Percentiles rank a stretch among this genome's conserved stretches.
phyloP scores from a whole-genome alignment of 2,888 invertebrate genomes.

The Drosophila kuntzei region DNA sequence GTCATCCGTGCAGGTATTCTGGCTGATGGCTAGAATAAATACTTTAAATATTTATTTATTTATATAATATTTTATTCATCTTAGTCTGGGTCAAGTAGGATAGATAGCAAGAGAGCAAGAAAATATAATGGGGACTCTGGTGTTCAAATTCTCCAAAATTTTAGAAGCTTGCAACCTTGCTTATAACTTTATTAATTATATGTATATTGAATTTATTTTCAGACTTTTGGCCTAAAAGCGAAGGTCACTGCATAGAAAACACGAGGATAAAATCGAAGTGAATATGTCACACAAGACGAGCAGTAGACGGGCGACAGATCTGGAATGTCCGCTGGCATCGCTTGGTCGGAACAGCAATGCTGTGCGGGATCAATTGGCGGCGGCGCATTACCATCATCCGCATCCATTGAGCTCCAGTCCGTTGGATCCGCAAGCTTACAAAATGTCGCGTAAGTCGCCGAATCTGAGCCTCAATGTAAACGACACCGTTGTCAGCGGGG shows the following conservation, averaged over 20 bases:
- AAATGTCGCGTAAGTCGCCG: slow-evolving; percentile 85
- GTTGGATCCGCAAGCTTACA: slow-evolving; percentile 86
- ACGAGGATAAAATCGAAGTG: slow-evolving; percentile 3
- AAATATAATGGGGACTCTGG: too few relatives aligned
- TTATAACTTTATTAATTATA: background rate
- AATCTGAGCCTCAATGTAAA: slow-evolving; percentile 83
- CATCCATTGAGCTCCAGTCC: slow-evolving; percentile 86
- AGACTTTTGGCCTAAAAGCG: slow-evolving; percentile 38
- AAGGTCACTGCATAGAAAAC: slow-evolving; percentile 17
- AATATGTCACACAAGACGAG: slow-evolving; percentile 85
- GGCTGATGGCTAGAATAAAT: too few relatives aligned
- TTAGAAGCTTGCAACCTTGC: too few relatives aligned
- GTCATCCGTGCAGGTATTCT: too few relatives aligned
- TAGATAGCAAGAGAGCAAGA: too few relatives aligned
- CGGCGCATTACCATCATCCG: slow-evolving; percentile 83
- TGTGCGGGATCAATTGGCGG: slow-evolving; percentile 80
- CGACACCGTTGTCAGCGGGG: slow-evolving; percentile 80
- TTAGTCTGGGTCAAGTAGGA: too few relatives aligned
- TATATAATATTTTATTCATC: too few relatives aligned
- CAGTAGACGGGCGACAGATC: slow-evolving; percentile 77
- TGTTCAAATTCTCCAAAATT: too few relatives aligned
- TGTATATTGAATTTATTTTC: slow-evolving; percentile 13
- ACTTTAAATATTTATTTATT: too few relatives aligned
- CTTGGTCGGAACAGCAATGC: slow-evolving; percentile 86
- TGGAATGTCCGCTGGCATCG: slow-evolving; percentile 88